Evolutionary conservation across 2,888 invertebrate genomes (phyloP).

Genomic region (Tinea trinotella): DNA sequence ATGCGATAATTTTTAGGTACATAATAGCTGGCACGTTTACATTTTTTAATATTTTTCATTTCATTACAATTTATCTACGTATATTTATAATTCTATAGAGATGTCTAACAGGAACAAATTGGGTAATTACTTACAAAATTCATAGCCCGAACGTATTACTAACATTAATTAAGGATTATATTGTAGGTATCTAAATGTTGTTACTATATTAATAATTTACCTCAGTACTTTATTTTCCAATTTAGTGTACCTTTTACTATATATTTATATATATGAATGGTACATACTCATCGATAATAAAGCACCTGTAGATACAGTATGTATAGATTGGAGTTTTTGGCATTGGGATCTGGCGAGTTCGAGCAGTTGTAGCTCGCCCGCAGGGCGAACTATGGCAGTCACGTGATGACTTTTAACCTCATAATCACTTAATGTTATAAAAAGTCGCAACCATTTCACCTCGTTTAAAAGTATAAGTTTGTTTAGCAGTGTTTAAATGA

Average conservation of each 20-base stretch:
- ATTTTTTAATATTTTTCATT: not conserved
- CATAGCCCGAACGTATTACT: too few relatives aligned
- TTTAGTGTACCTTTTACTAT: not conserved
- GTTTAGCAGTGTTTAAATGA: not conserved
- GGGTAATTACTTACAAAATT: too few relatives aligned
- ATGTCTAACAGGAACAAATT: too few relatives aligned
- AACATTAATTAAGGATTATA: too few relatives aligned
- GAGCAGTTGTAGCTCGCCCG: not conserved
- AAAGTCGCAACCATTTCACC: constrained; percentile 1
- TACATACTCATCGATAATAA: not conserved
- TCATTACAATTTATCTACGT: not conserved
- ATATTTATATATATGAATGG: not conserved
- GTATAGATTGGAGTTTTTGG: constrained; percentile 11
- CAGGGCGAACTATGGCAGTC: constrained; percentile 4
- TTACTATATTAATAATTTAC: too few relatives aligned
- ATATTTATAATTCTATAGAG: not conserved
- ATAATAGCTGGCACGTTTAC: not conserved
- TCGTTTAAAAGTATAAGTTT: not conserved
- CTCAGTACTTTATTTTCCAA: not conserved
- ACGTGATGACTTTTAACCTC: constrained; percentile 1
- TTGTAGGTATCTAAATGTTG: too few relatives aligned
- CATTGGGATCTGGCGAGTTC: constrained; percentile 12
- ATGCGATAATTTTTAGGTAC: not conserved
- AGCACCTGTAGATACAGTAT: constrained; percentile 3
- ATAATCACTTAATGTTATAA: not conserved